These are phyloP conservation scores for Chloromyia formosa DNA, from an alignment of 2,888 invertebrate genomes.

Conservation along the genomic window DNA sequence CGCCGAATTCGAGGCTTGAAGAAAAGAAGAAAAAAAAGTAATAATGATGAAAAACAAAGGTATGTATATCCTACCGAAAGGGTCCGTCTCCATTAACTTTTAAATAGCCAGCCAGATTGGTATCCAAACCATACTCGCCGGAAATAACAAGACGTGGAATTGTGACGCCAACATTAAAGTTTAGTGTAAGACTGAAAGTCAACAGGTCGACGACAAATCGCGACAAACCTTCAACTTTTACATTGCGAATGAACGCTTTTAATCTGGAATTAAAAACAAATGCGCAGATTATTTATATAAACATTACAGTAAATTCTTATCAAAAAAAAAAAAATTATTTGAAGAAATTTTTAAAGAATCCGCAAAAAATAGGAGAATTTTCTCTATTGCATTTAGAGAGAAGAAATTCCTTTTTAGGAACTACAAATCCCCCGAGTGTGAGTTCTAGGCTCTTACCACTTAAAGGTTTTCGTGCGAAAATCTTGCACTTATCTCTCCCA, in stretches of 20 bases:
- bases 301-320: too few relatives aligned
- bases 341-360: too few relatives aligned
- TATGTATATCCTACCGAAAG: neutral
- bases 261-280: conserved; percentile 19
- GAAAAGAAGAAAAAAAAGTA: neutral
- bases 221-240: conserved; percentile 6
- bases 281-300: too few relatives aligned
- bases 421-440: too few relatives aligned
- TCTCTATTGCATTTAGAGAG: too few relatives aligned
- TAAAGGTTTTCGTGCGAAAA: too few relatives aligned
- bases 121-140: conserved; percentile 22
- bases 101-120: conserved; percentile 10
- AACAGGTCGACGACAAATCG: neutral
- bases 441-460: too few relatives aligned
- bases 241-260: neutral
- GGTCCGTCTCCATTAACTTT: conserved; percentile 10
- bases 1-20: neutral
- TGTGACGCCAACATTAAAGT: neutral
- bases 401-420: too few relatives aligned
- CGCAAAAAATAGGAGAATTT: too few relatives aligned
- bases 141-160: neutral
- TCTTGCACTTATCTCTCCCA: too few relatives aligned
- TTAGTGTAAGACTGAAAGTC: neutral
- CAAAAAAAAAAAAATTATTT: too few relatives aligned
- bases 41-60: neutral